Percentiles rank a stretch among this genome's conserved stretches.
phyloP scores from a whole-genome alignment of 2,888 invertebrate genomes.

The Elaeidobius kamerunicus region DNA sequence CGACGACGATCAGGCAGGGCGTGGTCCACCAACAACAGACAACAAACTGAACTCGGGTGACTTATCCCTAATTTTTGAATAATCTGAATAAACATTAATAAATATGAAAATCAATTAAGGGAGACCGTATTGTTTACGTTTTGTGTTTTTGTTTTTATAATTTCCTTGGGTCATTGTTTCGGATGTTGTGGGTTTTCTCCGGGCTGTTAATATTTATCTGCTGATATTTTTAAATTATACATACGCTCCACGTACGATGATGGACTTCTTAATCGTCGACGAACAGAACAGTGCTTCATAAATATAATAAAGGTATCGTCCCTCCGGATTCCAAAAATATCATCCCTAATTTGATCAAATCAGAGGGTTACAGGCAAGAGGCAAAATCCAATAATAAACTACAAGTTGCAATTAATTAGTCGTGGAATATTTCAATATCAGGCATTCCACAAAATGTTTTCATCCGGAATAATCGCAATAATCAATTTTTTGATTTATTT shows the following conservation, averaged over 20 bases:
- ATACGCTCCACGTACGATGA: too few species aligned
- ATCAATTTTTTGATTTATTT: too few species aligned
- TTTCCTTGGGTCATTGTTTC: slow-evolving; percentile 30
- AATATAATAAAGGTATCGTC: too few species aligned
- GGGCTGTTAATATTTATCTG: slow-evolving; percentile 27
- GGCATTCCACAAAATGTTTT: slow-evolving; percentile 43
- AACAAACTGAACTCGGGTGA: slow-evolving; percentile 23
- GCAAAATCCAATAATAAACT: slow-evolving; percentile 49
- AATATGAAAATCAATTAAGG: slow-evolving; percentile 33
- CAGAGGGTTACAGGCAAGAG: too few species aligned
- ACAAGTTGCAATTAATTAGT: slow-evolving; percentile 46
- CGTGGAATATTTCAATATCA: slow-evolving; percentile 47
- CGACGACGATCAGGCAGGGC: slow-evolving; percentile 27
- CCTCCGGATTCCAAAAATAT: too few species aligned
- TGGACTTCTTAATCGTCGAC: too few species aligned
- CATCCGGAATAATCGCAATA: too few species aligned
- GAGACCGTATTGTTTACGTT: slow-evolving; percentile 30
- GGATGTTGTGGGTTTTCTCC: slow-evolving; percentile 28
- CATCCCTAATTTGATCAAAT: too few species aligned
- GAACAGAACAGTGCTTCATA: too few species aligned
- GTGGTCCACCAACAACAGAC: slow-evolving; percentile 23
- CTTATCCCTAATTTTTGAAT: slow-evolving; percentile 33
- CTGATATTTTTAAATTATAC: slow-evolving; percentile 16
- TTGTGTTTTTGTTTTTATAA: slow-evolving; percentile 30
- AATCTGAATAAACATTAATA: slow-evolving; percentile 33